Base-by-base conservation (phyloP, 2,888 invertebrate genomes). In the Entomobrya proxima region DNA sequence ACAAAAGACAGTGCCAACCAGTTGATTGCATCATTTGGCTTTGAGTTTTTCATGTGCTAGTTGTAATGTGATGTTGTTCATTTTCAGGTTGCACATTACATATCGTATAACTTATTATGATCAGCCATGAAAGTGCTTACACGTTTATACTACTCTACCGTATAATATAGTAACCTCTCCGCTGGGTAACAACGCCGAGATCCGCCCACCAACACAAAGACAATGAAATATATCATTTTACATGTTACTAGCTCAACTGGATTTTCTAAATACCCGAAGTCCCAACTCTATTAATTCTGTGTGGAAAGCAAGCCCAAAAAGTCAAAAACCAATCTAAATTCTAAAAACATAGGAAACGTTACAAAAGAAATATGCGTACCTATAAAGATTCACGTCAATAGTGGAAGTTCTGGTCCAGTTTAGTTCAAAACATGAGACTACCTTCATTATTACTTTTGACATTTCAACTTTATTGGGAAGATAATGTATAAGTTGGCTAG, bases 171-270 rank as follows among this genome's bases (percentile, higher is more conserved):
- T 47, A 5, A 15, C 3, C n/a, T 27, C 47, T 24, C 44, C 21
- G 55, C 55, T 30, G 35, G 61, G 35, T 35, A 32, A 15, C 32
- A 64, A 13, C n/a, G 6, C 7, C 18, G 61, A 69, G 69, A 40
- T 81, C 81, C 81, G 81, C 81, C 81, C 81, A 81, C 81, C 81
- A 76, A 55, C 52, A 40, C 27, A 76, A 37, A 37, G 32, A 55
- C 40, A 76, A 76, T 58, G 58, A 58, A 76, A 76, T 76, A 76
- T 76, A 76, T 58, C 76, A 58, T 58, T 76, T 55, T 76, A 50
- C 58, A 58, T 76, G 40, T 27, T 76, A 55, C 40, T 76, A n/a
- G 37, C n/a, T 58, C 15, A 52, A 50, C 35, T 75, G 52, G 18
- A 50, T 13, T 32, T 30, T 9, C 27, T 74, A n/a, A 74, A 32